A percentile compares a stretch with the other conserved stretches of the same genome.
These are phyloP conservation scores for Caenorhabditis sp. DNA, from an alignment of 2,888 invertebrate species.

Conservation along the genomic window DNA sequence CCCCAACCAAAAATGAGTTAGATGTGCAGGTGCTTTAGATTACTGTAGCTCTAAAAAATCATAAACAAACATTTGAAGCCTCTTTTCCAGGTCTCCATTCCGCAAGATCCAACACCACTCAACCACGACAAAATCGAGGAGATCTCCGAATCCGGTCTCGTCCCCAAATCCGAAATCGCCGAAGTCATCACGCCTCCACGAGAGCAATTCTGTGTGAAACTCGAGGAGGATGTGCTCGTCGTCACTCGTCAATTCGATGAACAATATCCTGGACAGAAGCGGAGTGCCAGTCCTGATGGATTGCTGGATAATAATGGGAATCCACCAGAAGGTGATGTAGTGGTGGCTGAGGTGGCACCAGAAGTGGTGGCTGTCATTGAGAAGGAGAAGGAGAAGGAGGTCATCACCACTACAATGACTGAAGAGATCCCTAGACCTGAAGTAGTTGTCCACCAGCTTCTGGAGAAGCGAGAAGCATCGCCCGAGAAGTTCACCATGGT, in stretches of 20 bases:
- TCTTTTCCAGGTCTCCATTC: conserved; percentile 35
- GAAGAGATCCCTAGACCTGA: conserved; percentile 16
- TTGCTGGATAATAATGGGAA: background rate
- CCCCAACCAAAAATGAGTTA: no score
- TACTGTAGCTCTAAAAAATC: no score
- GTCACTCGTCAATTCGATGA: conserved; percentile 42
- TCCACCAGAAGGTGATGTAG: conserved; percentile 10
- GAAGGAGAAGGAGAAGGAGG: background rate
- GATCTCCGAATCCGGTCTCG: conserved; percentile 32
- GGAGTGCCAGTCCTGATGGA: conserved; percentile 36
- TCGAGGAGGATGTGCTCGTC: conserved; percentile 41
- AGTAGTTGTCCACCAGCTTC: background rate
- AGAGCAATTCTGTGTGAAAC: conserved; percentile 33
- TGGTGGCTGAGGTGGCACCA: background rate
- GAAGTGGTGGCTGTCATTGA: background rate
- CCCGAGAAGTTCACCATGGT: conserved; percentile 42
- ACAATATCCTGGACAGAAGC: conserved; percentile 40
- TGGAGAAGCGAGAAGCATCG: conserved; percentile 17
- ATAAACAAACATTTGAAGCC: no score
- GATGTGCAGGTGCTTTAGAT: no score
- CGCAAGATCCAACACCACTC: conserved; percentile 44
- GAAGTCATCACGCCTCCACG: conserved; percentile 30
- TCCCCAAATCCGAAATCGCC: conserved; percentile 32
- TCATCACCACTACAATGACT: no score
- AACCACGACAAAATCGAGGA: conserved; percentile 45